Evolutionary conservation across 1,140 invertebrate genomes (phyloP).

Genomic region (Coelopa frigida): DNA sequence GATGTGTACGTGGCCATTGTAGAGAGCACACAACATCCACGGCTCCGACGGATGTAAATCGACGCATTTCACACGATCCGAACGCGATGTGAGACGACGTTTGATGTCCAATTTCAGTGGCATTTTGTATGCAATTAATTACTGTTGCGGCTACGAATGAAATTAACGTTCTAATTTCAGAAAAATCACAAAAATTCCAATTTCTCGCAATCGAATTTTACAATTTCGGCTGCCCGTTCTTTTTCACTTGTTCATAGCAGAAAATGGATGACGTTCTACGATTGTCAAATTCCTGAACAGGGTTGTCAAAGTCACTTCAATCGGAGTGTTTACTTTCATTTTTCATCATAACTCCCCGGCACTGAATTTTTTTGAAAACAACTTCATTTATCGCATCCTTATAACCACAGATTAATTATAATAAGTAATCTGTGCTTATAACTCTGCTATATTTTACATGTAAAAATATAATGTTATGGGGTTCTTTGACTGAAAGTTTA

Average conservation of each 20-base stretch:
- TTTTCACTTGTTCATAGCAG: constrained; percentile 9
- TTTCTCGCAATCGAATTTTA: background rate
- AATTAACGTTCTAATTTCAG: too few species aligned
- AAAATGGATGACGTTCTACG: constrained; percentile 3
- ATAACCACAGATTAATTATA: too few species aligned
- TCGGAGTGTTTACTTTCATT: too few species aligned
- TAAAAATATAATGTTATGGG: too few species aligned
- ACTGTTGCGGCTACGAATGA: background rate
- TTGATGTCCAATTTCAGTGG: constrained; percentile 96
- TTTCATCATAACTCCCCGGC: too few species aligned
- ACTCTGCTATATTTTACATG: too few species aligned
- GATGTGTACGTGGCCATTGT: constrained; percentile 98
- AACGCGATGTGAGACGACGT: constrained; percentile 90
- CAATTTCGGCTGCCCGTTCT: background rate
- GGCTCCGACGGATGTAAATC: constrained; percentile 96
- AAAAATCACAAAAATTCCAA: too few species aligned
- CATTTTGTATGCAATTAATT: too few species aligned
- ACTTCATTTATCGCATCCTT: too few species aligned
- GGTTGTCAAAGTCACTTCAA: background rate
- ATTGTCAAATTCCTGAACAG: background rate
- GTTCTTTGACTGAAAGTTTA: too few species aligned
- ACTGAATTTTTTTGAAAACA: too few species aligned
- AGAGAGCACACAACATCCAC: constrained; percentile 96
- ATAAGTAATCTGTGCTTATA: too few species aligned
- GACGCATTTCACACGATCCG: constrained; percentile 96